These are phyloP conservation scores for Tursiops truncatus DNA, from an alignment of 2,113 vertebrate species.

Conservation along the genomic window DNA sequence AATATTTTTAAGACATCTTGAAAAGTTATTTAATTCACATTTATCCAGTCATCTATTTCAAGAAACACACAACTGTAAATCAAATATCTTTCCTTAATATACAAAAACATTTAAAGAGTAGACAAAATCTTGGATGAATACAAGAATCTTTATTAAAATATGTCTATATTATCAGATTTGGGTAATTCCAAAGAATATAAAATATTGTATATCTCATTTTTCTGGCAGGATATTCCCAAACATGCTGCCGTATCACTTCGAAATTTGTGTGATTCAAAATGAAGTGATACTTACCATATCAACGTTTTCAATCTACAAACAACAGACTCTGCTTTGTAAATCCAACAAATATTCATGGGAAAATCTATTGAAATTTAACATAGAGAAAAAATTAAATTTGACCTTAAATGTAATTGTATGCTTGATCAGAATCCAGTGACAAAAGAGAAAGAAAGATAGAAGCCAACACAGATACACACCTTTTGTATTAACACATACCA, in stretches of 20 bases:
- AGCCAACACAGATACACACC: neutral
- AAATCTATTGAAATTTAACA: slow-evolving; percentile 39
- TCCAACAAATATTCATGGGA: neutral
- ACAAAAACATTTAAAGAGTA: neutral
- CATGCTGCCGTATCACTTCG: neutral
- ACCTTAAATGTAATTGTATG: slow-evolving; percentile 45
- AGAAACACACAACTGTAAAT: neutral
- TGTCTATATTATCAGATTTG: neutral
- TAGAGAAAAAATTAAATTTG: neutral
- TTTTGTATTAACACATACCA: neutral
- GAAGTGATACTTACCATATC: slow-evolving; percentile 50
- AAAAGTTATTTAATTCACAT: neutral
- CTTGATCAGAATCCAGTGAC: slow-evolving; percentile 49
- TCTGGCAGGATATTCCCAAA: slow-evolving; percentile 41
- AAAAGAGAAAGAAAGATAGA: slow-evolving; percentile 9
- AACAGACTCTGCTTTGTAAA: slow-evolving; percentile 44
- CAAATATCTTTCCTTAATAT: neutral
- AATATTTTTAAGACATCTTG: neutral
- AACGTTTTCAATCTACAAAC: slow-evolving; percentile 15
- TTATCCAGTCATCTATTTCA: neutral
- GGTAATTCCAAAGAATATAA: slow-evolving; percentile 14
- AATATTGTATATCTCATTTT: slow-evolving; percentile 5
- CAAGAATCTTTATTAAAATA: slow-evolving; percentile 44
- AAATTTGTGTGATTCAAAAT: slow-evolving; percentile 54
- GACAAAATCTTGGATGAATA: slow-evolving; percentile 41